Percentiles rank a stretch among this genome's conserved stretches.
phyloP scores from a whole-genome alignment of 2,888 invertebrate genomes.

The Hyposoter didymator region DNA sequence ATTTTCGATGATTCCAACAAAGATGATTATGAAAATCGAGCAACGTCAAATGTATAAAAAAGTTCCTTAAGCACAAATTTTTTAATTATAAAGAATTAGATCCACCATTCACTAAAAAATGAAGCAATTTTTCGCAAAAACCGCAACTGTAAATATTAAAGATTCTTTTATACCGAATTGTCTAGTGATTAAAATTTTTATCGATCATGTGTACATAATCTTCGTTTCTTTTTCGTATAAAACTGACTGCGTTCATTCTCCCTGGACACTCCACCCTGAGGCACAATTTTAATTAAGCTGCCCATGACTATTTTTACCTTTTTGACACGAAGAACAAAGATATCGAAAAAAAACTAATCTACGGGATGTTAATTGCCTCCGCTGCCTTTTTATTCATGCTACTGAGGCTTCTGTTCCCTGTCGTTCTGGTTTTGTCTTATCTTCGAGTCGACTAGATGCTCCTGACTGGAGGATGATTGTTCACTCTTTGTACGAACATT shows the following conservation, averaged over 20 bases:
- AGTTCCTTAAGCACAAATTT: not conserved
- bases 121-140: not conserved
- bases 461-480: conserved; percentile 1
- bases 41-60: not conserved
- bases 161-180: not conserved
- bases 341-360: conserved; percentile 35
- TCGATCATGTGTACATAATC: too few species aligned
- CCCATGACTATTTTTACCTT: not conserved
- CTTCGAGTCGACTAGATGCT: not conserved
- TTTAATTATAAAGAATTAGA: not conserved
- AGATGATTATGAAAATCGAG: not conserved
- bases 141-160: not conserved
- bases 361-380: conserved; percentile 37
- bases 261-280: not conserved
- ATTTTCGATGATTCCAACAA: not conserved
- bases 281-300: not conserved
- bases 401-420: not conserved
- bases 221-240: too few species aligned
- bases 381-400: not conserved
- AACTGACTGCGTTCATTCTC: too few species aligned
- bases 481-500: not conserved
- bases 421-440: conserved; percentile 27
- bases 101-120: not conserved
- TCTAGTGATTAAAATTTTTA: too few species aligned
- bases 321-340: not conserved